Base-by-base conservation (phyloP, 30 jellyfish, hydroid and myxozoan species). In the Haliclystus octoradiatus region DNA sequence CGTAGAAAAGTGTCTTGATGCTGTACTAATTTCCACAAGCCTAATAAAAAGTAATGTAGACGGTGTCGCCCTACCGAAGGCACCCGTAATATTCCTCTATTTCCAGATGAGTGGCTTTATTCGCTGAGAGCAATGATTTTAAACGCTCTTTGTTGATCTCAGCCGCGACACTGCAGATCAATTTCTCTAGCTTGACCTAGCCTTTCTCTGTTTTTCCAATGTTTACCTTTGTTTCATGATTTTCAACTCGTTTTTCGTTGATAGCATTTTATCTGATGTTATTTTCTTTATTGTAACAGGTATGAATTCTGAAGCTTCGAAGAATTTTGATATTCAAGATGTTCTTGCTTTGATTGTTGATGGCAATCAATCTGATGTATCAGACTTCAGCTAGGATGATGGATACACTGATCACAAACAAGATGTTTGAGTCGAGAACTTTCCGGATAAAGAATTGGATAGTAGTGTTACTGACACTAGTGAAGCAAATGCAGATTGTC, bases 341-440 rank as follows among this genome's bases (percentile, higher is more conserved):
- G 70, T 47, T 5, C 31, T 67, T 14, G 31, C 27, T 14, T 67
- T 67, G 29, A 67, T 67, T 33, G 22, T 25, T 13, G 31, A 67
- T 67, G 77, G 70, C 22, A 26, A 67, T 19, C 73, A 31, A 28
- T 67, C 70, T 31, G 77, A 67, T 28, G 33, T 67, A 28, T 40
- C 57, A 40, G 57, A 33, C 28, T 26, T 67, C 28, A 33, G 31
- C 33, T 67, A 29, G 12, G 70, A 67, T 67, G 77, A 67, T 7
- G 77, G 33, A 2, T 9, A 28, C 22, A 47, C 24, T 40, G 28
- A 30, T 28, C 29, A 67, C 33, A 14, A 67, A 23, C 27, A 3
- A 3, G 77, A 22, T 7, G 25, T 30, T 31, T 30, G 33, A 13
- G n/a, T 12, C 34, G 77, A 67, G 32, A 67, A 26, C 12, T 7